Evolutionary conservation across 2,888 invertebrate genomes (phyloP), one percentile per base, ranked within the genome.

Genomic region (Melanostoma scalare): DNA sequence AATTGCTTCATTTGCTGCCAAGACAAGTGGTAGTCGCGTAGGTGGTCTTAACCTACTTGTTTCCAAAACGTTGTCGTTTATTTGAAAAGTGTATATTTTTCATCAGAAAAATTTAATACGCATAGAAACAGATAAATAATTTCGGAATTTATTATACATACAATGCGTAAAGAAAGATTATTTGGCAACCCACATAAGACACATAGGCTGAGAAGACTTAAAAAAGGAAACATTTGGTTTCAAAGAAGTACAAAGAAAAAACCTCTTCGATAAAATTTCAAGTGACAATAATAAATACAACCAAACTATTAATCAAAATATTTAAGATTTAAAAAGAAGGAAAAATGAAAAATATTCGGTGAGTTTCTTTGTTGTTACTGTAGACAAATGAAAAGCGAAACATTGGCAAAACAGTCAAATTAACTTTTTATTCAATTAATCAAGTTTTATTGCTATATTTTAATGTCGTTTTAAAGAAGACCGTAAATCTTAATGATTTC

Each of bases 1-100:
- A 84, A 84, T 84, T 84, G 84, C 84, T 79, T 84, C 84, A 84
- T 67, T 69, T 71, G 65, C 60, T 84, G 84, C 84, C 84, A 84
- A 84, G 79, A 78, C 74, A 75, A 63, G 50, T 75, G 71, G 44
- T 53, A 71, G 84, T 61, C 6, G 71, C 68, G 84, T 74, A 60
- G 84, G 84, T 55, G 84, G 65, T 74, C 76, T 74, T 84, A 84
- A 84, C 74, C 84, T 79, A 84, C 71, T 84, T 84, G 84, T 71
- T 71, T 79, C 67, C 71, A 79, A 79, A 84, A 68, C 53, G 40
- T 56, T 44, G 67, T 46, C 52, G 71, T 84, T 67, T 56, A 74
- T 74, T 65, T 74, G 20, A n/a, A 67, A 84, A 75, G 56, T 30
- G 44, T 63, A 42, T 82, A 48, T 73, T 73, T 78, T 52, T 68